phyloP scores from a whole-genome alignment of 2,888 invertebrate genomes.

The Tenodera sinensis region DNA sequence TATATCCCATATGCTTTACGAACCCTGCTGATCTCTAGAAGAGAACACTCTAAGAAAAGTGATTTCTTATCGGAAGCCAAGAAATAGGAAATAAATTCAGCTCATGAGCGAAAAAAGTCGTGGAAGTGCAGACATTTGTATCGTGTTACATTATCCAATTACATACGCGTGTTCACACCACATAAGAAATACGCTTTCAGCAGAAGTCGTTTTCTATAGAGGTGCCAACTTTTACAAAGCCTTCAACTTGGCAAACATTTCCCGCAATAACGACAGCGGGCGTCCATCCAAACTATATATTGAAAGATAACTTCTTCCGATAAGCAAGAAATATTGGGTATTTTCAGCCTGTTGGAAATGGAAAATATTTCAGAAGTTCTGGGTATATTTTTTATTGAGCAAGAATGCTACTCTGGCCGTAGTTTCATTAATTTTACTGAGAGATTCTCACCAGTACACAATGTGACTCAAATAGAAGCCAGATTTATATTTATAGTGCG shows the following conservation, averaged over 20 bases:
- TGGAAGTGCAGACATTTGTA: neutral
- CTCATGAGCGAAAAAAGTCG: neutral
- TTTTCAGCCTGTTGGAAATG: neutral
- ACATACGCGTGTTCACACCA: neutral
- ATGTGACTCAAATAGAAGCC: no score
- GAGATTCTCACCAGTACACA: no score
- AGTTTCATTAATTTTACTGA: neutral
- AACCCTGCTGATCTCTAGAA: no score
- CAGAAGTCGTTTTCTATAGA: neutral
- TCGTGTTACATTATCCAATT: neutral
- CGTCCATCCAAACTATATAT: neutral
- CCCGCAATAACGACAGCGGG: neutral
- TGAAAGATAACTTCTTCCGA: neutral
- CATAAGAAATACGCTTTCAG: neutral
- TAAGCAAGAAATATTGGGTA: neutral
- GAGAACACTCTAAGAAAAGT: no score
- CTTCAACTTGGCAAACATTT: neutral
- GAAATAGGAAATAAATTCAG: neutral
- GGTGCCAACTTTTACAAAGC: neutral
- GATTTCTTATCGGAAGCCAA: neutral
- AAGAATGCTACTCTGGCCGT: neutral
- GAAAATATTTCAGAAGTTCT: neutral
- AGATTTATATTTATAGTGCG: no score
- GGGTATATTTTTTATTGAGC: neutral
- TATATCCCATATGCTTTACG: no score